These are phyloP conservation scores for Barnardius zonarius DNA, from an alignment of 2,113 vertebrate genomes.

Conservation along the genomic window DNA sequence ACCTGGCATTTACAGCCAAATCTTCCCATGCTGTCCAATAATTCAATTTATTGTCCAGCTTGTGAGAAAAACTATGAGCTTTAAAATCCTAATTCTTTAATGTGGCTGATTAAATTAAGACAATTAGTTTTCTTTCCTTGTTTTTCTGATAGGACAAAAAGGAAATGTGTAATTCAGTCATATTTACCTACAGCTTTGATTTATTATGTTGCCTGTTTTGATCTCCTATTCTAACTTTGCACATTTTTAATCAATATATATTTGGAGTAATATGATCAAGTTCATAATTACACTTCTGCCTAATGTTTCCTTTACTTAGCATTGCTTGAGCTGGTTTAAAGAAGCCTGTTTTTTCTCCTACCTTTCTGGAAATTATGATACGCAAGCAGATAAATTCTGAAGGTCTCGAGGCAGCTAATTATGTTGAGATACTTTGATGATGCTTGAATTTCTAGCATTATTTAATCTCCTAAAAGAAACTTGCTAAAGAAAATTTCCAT, in stretches of 20 bases:
- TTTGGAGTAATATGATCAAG: neutral
- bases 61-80: neutral
- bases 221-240: neutral
- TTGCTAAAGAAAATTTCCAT: neutral
- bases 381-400: slow-evolving; percentile 20
- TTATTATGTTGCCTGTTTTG: neutral
- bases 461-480: neutral
- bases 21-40: neutral
- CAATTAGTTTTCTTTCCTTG: neutral
- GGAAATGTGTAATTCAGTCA: neutral
- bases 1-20: neutral
- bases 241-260: neutral
- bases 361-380: slow-evolving; percentile 19
- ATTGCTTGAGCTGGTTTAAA: neutral
- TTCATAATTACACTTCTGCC: neutral
- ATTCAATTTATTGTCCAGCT: neutral
- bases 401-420: neutral
- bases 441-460: neutral
- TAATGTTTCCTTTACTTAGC: slow-evolving; percentile 5
- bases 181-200: neutral
- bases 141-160: neutral
- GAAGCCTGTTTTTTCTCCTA: slow-evolving; percentile 8
- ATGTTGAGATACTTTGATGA: neutral
- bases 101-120: neutral
- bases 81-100: neutral